Base-by-base conservation (phyloP, 2,113 vertebrate species). In the Salvelinus sp. region DNA sequence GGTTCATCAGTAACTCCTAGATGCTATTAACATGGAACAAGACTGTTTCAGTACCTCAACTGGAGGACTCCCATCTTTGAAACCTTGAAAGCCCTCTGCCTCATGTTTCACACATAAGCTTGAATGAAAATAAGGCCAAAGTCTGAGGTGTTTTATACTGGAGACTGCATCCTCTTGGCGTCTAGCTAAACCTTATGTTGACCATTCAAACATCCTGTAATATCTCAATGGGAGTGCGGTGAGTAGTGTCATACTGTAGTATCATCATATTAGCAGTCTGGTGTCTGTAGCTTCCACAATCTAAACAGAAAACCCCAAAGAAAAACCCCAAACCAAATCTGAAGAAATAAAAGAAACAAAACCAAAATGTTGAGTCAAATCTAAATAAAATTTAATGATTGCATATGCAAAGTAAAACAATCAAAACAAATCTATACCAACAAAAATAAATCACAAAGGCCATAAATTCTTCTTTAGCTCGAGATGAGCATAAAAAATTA, bases 381-480 rank as follows among this genome's bases (percentile, higher is more conserved):
- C 91, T 91, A 98, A 99, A 96, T 90, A 94, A 97, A 97, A 98
- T 99, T 99, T 99, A 98, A 98, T 98, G 94, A 94, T 97, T 95
- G 94, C 94, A 96, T 95, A 94, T 93, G 94, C 94, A 96, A 96
- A 95, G 93, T 78, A 77, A 92, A 94, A 93, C 91, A 91, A 92
- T 91, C 92, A 94, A 97, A 91, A 96, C 90, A 91, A 96, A 12
- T 50, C 94, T 93, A 94, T 94, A 93, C 93, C 93, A 93, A 95
- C 90, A 90, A 94, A 77, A 64, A 74, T 80, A 91, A 93, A 93
- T 84, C 94, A 94, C 92, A 95, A 90, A 94, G 93, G 94, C 94
- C 95, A 95, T 94, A 92, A 90, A 94, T 92, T 94, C 88, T 93
- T 90, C 93, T 92, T 93, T 94, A 95, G 94, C 88, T 93, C 85